These are phyloP conservation scores for Lordiphosa stackelbergi DNA, from an alignment of 1,140 invertebrate species.

Conservation along the genomic window DNA sequence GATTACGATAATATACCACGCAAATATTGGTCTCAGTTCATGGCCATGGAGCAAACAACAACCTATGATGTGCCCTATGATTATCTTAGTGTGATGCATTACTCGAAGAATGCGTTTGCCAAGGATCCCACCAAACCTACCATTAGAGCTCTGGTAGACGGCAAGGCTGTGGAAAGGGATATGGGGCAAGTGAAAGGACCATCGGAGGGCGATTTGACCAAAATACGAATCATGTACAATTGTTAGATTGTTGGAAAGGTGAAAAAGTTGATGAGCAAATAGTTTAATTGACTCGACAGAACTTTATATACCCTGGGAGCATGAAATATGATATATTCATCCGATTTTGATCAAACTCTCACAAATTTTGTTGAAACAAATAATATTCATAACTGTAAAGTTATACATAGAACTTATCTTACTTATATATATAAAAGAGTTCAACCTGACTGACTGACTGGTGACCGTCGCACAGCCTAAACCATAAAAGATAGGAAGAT, in stretches of 20 bases:
- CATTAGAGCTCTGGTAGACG: constrained; percentile 45
- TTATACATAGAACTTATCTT: no score
- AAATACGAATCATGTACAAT: constrained; percentile 65
- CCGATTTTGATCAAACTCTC: no score
- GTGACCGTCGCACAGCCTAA: no score
- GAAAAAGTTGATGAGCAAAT: constrained; percentile 12
- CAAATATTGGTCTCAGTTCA: constrained; percentile 68
- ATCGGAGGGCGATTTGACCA: constrained; percentile 59
- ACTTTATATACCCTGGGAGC: no score
- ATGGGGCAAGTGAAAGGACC: constrained; percentile 60
- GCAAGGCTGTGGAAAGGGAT: constrained; percentile 45
- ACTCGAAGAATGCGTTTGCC: constrained; percentile 78
- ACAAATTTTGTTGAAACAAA: no score
- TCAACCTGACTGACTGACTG: no score
- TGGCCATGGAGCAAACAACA: constrained; percentile 47
- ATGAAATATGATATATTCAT: no score
- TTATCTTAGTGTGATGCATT: constrained; percentile 79
- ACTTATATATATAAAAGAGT: no score
- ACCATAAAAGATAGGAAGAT: no score
- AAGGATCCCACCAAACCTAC: constrained; percentile 67
- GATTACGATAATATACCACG: constrained; percentile 79
- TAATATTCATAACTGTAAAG: no score
- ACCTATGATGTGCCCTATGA: constrained; percentile 76
- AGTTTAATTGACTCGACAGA: not conserved
- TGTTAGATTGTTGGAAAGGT: constrained; percentile 16